These are phyloP conservation scores for Lasioglossum albipes DNA, from an alignment of 1,140 invertebrate species.

Conservation along the genomic window DNA sequence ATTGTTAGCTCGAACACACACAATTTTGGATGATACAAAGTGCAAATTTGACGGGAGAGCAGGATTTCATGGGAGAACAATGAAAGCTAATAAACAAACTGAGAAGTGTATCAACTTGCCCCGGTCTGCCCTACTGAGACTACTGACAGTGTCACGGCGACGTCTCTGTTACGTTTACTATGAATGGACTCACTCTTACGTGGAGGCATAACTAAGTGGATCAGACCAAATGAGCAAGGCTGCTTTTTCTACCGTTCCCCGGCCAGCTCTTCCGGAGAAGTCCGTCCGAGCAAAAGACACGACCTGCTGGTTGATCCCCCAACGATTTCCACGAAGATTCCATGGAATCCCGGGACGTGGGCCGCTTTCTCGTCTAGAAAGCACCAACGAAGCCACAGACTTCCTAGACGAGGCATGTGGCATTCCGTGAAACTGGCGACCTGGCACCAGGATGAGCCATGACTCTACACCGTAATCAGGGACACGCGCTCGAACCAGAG, in stretches of 20 bases:
- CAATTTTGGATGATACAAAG: too few relatives aligned
- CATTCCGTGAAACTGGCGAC: slow-evolving; percentile 50
- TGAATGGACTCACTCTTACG: too few relatives aligned
- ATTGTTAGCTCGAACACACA: too few relatives aligned
- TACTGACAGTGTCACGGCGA: too few relatives aligned
- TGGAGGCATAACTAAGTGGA: too few relatives aligned
- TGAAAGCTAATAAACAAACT: too few relatives aligned
- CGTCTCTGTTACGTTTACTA: too few relatives aligned
- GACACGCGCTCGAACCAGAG: slow-evolving; percentile 55
- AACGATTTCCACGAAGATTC: slow-evolving; percentile 39
- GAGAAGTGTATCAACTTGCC: too few relatives aligned
- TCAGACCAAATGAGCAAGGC: too few relatives aligned
- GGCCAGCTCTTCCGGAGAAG: slow-evolving; percentile 15
- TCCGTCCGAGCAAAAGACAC: background rate
- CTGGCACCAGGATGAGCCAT: slow-evolving; percentile 34
- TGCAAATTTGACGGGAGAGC: too few relatives aligned
- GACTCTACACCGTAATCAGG: slow-evolving; percentile 60
- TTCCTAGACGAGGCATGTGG: slow-evolving; percentile 38
- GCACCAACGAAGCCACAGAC: slow-evolving; percentile 30
- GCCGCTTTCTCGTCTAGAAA: slow-evolving; percentile 56
- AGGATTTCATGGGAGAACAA: too few relatives aligned
- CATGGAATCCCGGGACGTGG: slow-evolving; percentile 25
- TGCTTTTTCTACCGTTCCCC: background rate
- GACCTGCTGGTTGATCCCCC: slow-evolving; percentile 8
- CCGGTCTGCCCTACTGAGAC: too few relatives aligned